Conservation (phyloP, 2,113 vertebrate genomes). For the Forbesichthys papilliferus region DNA sequence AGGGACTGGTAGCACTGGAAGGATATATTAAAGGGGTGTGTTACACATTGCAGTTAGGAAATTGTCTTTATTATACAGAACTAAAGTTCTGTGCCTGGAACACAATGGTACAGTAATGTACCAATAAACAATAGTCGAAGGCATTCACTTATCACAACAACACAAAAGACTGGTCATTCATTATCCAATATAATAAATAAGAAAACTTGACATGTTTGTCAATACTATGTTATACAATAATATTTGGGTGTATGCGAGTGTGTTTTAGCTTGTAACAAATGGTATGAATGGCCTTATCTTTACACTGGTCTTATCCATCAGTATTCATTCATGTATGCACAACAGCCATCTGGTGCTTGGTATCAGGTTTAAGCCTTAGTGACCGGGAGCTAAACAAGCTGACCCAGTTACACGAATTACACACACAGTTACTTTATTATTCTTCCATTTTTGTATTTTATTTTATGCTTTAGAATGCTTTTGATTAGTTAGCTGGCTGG, state of each 20-base stretch:
- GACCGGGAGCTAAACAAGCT: slow-evolving; percentile 17
- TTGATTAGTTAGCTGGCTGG: too few species aligned
- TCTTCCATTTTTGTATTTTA: too few species aligned
- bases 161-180: background rate
- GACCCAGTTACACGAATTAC: slow-evolving; percentile 15
- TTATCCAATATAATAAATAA: slow-evolving; percentile 9
- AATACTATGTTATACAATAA: too few species aligned
- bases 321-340: slow-evolving; percentile 31
- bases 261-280: slow-evolving; percentile 34
- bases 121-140: background rate
- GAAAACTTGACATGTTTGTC: too few species aligned
- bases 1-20: slow-evolving; percentile 2
- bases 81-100: background rate
- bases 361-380: slow-evolving; percentile 46
- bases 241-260: too few species aligned
- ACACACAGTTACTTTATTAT: too few species aligned
- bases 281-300: slow-evolving; percentile 2
- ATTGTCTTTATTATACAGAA: too few species aligned
- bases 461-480: too few species aligned
- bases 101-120: background rate
- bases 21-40: too few species aligned
- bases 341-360: slow-evolving; percentile 60
- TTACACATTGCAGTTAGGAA: too few species aligned
- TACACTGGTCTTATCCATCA: slow-evolving; percentile 45
- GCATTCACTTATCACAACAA: background rate